Base-by-base conservation (phyloP, 2,113 vertebrate genomes). In the Xerus inauris region DNA sequence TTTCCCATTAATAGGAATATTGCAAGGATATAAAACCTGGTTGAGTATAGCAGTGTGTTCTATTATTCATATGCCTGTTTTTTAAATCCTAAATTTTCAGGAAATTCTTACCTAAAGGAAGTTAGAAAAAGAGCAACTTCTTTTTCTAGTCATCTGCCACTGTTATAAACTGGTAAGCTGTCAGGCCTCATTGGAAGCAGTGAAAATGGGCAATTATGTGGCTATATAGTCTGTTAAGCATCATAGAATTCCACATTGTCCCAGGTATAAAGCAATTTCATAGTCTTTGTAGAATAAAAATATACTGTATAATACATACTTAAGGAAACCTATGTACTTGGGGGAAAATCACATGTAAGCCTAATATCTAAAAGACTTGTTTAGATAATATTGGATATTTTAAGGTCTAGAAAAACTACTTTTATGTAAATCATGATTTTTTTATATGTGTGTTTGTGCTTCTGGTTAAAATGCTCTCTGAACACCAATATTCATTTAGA, bases 221-320 rank as follows among this genome's bases (percentile, higher is more conserved):
- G 83, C 86, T 79, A 6, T 93, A 91, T 83, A 95, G 85, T 96
- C 89, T 40, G 94, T 92, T 97, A 96, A 97, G 88, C 86, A 95
- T 97, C 96, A 97, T 93, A 95, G 87, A 97, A 76, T 85, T 94
- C 73, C 81, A 93, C 96, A 75, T 95, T 98, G 85, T 97, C 96
- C 95, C 79, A 93, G 79, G 72, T 86, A 89, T 84, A 96, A 95
- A 97, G 76, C 89, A 92, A 92, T 97, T 96, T 54, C 89, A 91
- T 87, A 94, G 76, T 79, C 81, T 97, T 96, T 96, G 71, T 80
- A 16, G 89, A 94, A 97, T 86, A 95, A 97, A 98, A 98, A 93
- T 75, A 96, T 94, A 57, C 82, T 96, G 38, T 96, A 65, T 98
- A 97, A 91, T 94, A 88, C 45, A 95, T 95, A 96, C 0, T 16